Evolutionary conservation across 1,140 invertebrate genomes (phyloP).

Genomic region (Drosophila asahinai): DNA sequence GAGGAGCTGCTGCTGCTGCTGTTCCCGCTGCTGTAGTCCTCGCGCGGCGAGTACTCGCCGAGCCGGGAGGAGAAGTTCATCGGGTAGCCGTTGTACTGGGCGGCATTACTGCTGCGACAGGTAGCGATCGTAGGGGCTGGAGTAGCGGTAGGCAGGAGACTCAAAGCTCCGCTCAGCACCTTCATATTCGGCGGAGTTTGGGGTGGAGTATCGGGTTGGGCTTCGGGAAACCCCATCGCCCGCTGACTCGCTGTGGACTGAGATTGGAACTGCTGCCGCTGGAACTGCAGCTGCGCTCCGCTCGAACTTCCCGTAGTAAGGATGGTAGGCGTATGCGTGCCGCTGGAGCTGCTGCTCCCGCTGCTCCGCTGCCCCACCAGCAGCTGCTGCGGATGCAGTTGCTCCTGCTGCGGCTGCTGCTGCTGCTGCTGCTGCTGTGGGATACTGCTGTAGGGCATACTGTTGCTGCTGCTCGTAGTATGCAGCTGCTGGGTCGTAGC

Average conservation of each 20-base stretch:
- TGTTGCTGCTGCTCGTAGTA: conserved; percentile 80
- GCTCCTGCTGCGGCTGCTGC: conserved; percentile 55
- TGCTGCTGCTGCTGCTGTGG: conserved; percentile 59
- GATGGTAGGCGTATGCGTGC: conserved; percentile 79
- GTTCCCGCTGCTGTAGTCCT: conserved; percentile 86
- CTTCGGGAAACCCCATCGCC: conserved; percentile 92
- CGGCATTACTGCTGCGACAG: conserved; percentile 85
- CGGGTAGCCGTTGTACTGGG: conserved; percentile 62
- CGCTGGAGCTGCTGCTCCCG: conserved; percentile 54
- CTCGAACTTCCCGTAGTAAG: conserved; percentile 72
- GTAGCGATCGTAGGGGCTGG: conserved; percentile 86
- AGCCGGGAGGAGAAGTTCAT: conserved; percentile 70
- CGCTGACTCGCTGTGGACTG: conserved; percentile 79
- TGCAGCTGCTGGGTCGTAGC: conserved; percentile 83
- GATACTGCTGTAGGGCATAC: conserved; percentile 74
- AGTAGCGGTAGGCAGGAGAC: conserved; percentile 86
- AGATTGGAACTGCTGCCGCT: conserved; percentile 59
- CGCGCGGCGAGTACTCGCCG: conserved; percentile 81
- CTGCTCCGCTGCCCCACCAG: conserved; percentile 42
- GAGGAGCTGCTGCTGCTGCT: conserved; percentile 85
- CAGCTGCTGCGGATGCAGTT: conserved; percentile 58
- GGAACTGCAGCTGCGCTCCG: conserved; percentile 36
- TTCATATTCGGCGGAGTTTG: conserved; percentile 97
- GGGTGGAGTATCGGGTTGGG: conserved; percentile 94
- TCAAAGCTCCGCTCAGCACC: conserved; percentile 90